Base-by-base conservation (phyloP, 1,140 invertebrate genomes). In the Brachionus manjavacas region DNA sequence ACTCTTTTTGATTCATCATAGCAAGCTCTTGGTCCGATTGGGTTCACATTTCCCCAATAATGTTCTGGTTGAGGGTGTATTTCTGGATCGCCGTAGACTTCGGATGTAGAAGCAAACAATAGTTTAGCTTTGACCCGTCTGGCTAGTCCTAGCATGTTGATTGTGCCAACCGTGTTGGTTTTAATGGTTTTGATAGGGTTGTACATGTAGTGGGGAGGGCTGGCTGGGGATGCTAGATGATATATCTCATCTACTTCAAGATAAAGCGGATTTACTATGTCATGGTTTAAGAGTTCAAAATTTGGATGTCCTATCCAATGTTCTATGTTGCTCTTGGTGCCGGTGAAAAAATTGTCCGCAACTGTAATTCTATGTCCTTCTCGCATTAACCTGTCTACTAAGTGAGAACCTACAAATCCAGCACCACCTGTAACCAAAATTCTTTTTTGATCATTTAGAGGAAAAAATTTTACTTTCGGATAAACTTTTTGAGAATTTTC, bases 121-220 rank as follows among this genome's bases (percentile, higher is more conserved):
- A 99, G 93, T 88, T 93, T 93, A 25, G 97, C 97, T 87, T 95
- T 94, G 23, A 97, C 95, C 86, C 97, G 91, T 88, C 97, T 95
- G 0, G 96, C 96, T 84, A 99, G 89, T 80, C 94, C 94, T 85
- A 99, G 91, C 92, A 99, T 95, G 91, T 99, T 99, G 85, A 99
- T 98, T n/a, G 98, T 99, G 1, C 97, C 97, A 86, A 99, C 92
- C 16, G 96, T 98, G 89, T 99, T 99, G 1, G 97, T 99, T 90
- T 99, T 99, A 83, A 99, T 96, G 20, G 98, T 99, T 91, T 99
- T 99, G 0, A 99, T 97, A 43, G 97, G 97, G 92, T 99, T 99
- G 86, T 95, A 94, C 97, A 99, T 99, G 88, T 99, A 99, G 91
- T 99, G 97, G 1, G 96, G 96, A 64, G 98, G 98, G 87, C 95